These are phyloP conservation scores for Pseudomyrmex pallidus DNA, from an alignment of 1,140 invertebrate genomes.

Conservation along the genomic window DNA sequence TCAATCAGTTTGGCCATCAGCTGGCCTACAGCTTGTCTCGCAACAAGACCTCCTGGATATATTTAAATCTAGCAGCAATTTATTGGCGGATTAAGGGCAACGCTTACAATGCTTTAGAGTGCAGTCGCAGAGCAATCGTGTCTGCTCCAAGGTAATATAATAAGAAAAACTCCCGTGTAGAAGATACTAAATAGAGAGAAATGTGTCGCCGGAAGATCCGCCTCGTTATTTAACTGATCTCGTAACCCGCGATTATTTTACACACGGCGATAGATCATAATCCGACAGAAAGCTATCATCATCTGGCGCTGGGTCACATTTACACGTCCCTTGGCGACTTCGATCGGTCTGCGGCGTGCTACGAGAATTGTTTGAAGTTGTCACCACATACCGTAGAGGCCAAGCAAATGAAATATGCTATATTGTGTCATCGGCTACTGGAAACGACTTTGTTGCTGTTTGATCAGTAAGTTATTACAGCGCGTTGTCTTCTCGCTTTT, in stretches of 20 bases:
- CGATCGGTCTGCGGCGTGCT: slow-evolving; percentile 88
- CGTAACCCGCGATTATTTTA: slow-evolving; percentile 88
- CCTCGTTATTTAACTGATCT: slow-evolving; percentile 14
- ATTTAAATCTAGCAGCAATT: slow-evolving; percentile 93
- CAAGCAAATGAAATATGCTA: slow-evolving; percentile 38
- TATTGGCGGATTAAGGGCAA: slow-evolving; percentile 94
- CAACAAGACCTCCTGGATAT: slow-evolving; percentile 93
- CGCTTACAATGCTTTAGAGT: slow-evolving; percentile 92
- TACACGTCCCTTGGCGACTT: slow-evolving; percentile 89
- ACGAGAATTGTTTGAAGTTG: slow-evolving; percentile 90
- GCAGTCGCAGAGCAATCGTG: slow-evolving; percentile 91
- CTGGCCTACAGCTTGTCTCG: slow-evolving; percentile 88
- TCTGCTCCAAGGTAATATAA: slow-evolving; percentile 89
- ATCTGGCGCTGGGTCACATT: slow-evolving; percentile 92
- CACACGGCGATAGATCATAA: slow-evolving; percentile 93
- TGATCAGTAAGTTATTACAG: slow-evolving; percentile 31
- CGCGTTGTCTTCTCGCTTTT: too few relatives aligned
- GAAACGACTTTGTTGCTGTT: slow-evolving; percentile 26
- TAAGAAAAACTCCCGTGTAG: slow-evolving; percentile 21
- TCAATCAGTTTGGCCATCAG: slow-evolving; percentile 89
- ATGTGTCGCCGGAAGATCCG: not conserved
- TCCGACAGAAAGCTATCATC: slow-evolving; percentile 89
- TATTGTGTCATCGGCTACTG: slow-evolving; percentile 36
- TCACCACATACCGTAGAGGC: slow-evolving; percentile 86
- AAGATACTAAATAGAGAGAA: slow-evolving; percentile 18